Base-by-base conservation (phyloP, 2,888 invertebrate species). In the Lasioglossum calceatum region DNA sequence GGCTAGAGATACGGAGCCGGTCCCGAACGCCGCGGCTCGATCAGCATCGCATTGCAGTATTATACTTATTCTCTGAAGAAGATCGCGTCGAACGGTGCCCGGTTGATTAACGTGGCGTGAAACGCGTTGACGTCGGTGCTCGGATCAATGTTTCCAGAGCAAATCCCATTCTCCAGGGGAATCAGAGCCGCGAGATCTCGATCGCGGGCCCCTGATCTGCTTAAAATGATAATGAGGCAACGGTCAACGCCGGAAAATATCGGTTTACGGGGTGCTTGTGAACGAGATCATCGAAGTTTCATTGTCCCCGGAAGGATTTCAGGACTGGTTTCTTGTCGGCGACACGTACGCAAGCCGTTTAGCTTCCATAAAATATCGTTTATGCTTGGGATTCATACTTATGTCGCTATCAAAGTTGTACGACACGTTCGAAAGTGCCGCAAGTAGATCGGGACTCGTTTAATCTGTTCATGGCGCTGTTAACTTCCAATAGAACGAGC, bases 161-260 rank as follows among this genome's bases (percentile, higher is more conserved):
- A 7, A 64, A 32, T 16, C 14, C 32, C 61, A 64, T 64, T 64
- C 61, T 64, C 61, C 32, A 16, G 61, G 61, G 61, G 61, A 64
- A 64, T 64, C 61, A 32, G 61, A 64, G 61, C 61, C 32, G 61
- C 61, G 61, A n/a, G 61, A 64, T 64, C 61, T 64, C 16, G 61
- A 64, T 64, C 61, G 16, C 61, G 61, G 12, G 61, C 2, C 32
- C 61, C 61, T 7, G 61, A 64, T 64, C 61, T 64, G 61, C 61
- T 64, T 64, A 64, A 64, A 64, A 64, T 64, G 61, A 64, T 64
- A 64, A 64, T 64, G 61, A 64, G 61, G 27, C 61, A 64, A 64
- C 61, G 61, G 61, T 64, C 61, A 16, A 54, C 32, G 61, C 61
- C 61, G 61, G 61, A 16, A 64, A 64, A 64, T 64, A 64, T 64